A percentile compares a stretch with the other conserved stretches of the same genome.
Conservation (phyloP, 2,888 invertebrate genomes). For the Plagodis pulveraria region DNA sequence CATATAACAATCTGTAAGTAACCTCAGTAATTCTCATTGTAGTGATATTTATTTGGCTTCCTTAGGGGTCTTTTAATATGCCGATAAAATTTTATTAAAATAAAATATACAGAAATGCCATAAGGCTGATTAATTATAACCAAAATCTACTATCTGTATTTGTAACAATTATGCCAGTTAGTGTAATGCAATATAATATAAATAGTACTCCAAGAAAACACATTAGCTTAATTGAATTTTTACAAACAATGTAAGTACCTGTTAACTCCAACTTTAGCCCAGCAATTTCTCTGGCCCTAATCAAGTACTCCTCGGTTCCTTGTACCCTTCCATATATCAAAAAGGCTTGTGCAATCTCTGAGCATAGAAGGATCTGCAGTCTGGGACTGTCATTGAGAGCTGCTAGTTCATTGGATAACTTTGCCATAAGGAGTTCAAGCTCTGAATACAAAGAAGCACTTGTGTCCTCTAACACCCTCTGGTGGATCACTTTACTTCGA, state of each 20-base stretch:
- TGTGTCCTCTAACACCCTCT: conserved; percentile 90
- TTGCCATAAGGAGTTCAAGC: conserved; percentile 79
- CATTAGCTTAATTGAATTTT: neutral
- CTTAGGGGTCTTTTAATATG: too few relatives aligned
- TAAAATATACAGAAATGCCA: too few relatives aligned
- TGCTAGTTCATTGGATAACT: conserved; percentile 69
- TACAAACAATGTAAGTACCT: conserved; percentile 71
- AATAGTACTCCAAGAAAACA: too few relatives aligned
- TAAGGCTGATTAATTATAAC: too few relatives aligned
- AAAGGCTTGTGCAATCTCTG: conserved; percentile 87
- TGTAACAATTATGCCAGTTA: too few relatives aligned
- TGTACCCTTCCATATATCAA: conserved; percentile 90
- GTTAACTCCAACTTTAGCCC: conserved; percentile 89
- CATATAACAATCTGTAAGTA: too few relatives aligned
- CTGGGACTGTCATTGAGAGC: conserved; percentile 56
- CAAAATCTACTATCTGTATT: too few relatives aligned
- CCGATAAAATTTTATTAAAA: too few relatives aligned
- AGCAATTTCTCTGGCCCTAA: conserved; percentile 86
- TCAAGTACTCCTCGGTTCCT: conserved; percentile 88
- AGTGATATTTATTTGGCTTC: too few relatives aligned
- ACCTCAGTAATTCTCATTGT: too few relatives aligned
- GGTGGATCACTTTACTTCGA: conserved; percentile 90
- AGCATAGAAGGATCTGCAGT: conserved; percentile 71
- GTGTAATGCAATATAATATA: too few relatives aligned
- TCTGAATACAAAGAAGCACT: conserved; percentile 87